Conservation (phyloP, 1,140 invertebrate species). For the Drosophila auraria region DNA sequence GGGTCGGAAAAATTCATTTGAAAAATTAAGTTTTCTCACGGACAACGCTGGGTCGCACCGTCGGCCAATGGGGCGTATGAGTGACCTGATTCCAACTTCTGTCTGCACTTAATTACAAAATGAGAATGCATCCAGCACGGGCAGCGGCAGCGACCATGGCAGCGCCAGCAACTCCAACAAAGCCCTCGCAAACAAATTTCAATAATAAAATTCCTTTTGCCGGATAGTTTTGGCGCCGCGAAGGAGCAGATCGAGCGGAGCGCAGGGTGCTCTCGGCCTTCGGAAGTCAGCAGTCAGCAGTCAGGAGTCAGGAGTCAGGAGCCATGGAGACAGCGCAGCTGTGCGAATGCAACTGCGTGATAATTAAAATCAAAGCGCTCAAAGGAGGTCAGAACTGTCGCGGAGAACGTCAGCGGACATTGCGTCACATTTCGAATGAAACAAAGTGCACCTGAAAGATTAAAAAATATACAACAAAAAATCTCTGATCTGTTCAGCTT, state of each 20-base stretch:
- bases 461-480: no score
- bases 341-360: conserved; percentile 45
- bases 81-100: conserved; percentile 75
- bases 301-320: conserved; percentile 12
- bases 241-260: conserved; percentile 16
- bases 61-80: conserved; percentile 57
- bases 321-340: conserved; percentile 33
- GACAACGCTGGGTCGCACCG: conserved; percentile 22
- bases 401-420: background rate
- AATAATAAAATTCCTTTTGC: conserved; percentile 67
- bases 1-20: conserved; percentile 68
- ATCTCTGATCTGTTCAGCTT: background rate
- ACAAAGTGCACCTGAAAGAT: background rate
- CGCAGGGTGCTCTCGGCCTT: conserved; percentile 7
- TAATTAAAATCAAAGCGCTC: conserved; percentile 53
- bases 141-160: conserved; percentile 32
- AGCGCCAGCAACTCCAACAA: conserved; percentile 45
- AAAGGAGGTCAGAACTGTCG: conserved; percentile 35
- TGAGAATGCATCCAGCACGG: conserved; percentile 49
- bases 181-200: conserved; percentile 70
- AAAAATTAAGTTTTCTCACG: conserved; percentile 58
- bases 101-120: conserved; percentile 81
- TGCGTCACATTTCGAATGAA: background rate
- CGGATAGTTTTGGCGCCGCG: conserved; percentile 45
- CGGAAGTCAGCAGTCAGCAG: conserved; percentile 7